Percentiles rank a stretch among this genome's conserved stretches.
These are phyloP conservation scores for Pocillopora verrucosa DNA, from an alignment of 64 coral and sea anemone species.

Conservation along the genomic window DNA sequence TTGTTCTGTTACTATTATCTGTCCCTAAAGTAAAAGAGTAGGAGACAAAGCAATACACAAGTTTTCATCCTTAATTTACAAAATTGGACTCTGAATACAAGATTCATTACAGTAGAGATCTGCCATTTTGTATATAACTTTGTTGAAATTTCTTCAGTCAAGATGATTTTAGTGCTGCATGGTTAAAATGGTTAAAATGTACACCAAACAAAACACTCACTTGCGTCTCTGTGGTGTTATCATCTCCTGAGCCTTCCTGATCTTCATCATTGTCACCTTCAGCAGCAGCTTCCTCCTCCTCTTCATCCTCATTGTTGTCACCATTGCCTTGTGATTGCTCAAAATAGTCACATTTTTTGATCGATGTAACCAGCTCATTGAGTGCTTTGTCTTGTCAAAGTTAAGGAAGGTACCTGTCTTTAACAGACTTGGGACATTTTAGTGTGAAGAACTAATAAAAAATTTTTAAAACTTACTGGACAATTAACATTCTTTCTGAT, in stretches of 20 bases:
- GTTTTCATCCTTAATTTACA: too few species aligned
- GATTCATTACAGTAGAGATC: too few species aligned
- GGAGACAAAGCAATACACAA: too few species aligned
- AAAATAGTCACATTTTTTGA: constrained; percentile 86
- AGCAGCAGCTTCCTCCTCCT: constrained; percentile 12
- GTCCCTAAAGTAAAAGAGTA: too few species aligned
- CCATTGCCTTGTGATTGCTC: constrained; percentile 35
- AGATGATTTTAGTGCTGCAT: not conserved
- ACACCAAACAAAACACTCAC: not conserved
- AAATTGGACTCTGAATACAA: too few species aligned
- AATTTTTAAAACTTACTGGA: too few species aligned
- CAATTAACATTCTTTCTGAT: too few species aligned
- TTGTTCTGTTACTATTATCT: too few species aligned
- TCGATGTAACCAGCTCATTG: constrained; percentile 60
- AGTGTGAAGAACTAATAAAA: not conserved
- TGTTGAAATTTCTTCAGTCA: not conserved
- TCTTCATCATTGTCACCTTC: constrained; percentile 36
- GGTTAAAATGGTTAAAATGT: not conserved
- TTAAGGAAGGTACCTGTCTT: constrained; percentile 38
- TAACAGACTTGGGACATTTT: not conserved
- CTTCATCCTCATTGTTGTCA: not conserved
- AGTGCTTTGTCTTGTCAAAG: constrained; percentile 62
- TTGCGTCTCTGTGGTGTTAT: not conserved
- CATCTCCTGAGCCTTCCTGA: constrained; percentile 12
- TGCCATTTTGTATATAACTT: too few species aligned